These are phyloP conservation scores for Nesoenas mayeri DNA, from an alignment of 2,113 vertebrate species.

Conservation along the genomic window DNA sequence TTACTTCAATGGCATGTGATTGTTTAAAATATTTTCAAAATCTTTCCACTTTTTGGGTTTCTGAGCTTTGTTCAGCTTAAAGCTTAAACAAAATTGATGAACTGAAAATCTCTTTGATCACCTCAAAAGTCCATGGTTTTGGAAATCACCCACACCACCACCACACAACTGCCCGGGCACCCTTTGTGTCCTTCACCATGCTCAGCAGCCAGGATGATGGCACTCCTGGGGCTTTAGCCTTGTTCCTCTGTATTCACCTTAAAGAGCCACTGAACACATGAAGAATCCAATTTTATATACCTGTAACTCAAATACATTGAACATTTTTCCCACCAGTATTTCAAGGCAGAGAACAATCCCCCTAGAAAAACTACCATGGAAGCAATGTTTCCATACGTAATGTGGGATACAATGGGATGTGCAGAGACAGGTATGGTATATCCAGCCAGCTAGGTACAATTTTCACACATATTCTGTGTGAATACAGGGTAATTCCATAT, in stretches of 20 bases:
- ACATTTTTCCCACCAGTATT: neutral
- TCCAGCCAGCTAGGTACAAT: neutral
- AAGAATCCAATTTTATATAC: neutral
- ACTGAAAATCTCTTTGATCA: neutral
- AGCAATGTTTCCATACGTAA: neutral
- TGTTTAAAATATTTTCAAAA: neutral
- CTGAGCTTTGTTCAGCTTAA: neutral
- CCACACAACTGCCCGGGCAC: neutral
- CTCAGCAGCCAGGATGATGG: neutral
- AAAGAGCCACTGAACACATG: neutral
- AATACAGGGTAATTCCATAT: neutral
- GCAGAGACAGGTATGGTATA: neutral
- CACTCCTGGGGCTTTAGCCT: neutral
- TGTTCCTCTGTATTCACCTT: neutral
- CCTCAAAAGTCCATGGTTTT: neutral
- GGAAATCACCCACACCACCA: neutral
- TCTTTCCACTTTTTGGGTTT: neutral
- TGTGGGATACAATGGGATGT: rapidly evolving
- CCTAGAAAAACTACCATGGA: neutral
- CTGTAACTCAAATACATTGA: neutral
- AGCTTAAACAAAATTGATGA: neutral
- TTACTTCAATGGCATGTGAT: neutral
- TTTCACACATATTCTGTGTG: neutral
- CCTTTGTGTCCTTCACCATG: neutral
- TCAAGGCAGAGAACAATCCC: neutral